Evolutionary conservation across 2,113 vertebrate species (phyloP).

Genomic region (Erythrocercus mccallii): DNA sequence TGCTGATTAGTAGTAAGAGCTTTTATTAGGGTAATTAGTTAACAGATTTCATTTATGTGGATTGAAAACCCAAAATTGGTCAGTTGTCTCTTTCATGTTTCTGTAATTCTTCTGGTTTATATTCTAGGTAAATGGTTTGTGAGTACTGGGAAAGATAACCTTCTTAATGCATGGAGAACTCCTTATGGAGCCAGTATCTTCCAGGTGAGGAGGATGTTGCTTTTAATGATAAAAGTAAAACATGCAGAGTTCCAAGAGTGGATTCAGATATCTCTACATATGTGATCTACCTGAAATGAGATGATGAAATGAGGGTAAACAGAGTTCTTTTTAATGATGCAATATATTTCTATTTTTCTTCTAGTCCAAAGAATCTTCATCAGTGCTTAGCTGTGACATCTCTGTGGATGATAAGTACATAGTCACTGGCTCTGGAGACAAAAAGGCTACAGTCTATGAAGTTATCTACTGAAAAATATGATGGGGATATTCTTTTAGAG

Average conservation of each 20-base stretch:
- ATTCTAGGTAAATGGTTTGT: constrained; percentile 84
- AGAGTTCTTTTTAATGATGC: not conserved
- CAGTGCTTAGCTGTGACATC: constrained; percentile 87
- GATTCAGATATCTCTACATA: not conserved
- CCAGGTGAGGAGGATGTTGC: constrained; percentile 80
- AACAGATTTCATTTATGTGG: not conserved
- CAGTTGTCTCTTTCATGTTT: not conserved
- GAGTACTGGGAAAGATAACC: constrained; percentile 94
- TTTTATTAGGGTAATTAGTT: not conserved
- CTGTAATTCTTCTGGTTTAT: not conserved
- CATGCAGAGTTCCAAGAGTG: not conserved
- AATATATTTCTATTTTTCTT: constrained; percentile 58
- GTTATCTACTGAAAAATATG: constrained; percentile 82
- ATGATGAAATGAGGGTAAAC: not conserved
- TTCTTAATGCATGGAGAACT: constrained; percentile 98
- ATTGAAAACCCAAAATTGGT: not conserved
- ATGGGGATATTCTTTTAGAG: constrained; percentile 63
- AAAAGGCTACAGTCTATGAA: constrained; percentile 86
- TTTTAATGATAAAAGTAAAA: not conserved
- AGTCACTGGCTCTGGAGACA: constrained; percentile 86
- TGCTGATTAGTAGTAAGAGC: not conserved
- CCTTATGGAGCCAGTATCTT: constrained; percentile 99
- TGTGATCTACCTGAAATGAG: not conserved
- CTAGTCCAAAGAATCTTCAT: constrained; percentile 84
- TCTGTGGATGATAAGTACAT: constrained; percentile 87